phyloP scores from a whole-genome alignment of 1,140 invertebrate species.

The Hyposmocoma kahamanoa region DNA sequence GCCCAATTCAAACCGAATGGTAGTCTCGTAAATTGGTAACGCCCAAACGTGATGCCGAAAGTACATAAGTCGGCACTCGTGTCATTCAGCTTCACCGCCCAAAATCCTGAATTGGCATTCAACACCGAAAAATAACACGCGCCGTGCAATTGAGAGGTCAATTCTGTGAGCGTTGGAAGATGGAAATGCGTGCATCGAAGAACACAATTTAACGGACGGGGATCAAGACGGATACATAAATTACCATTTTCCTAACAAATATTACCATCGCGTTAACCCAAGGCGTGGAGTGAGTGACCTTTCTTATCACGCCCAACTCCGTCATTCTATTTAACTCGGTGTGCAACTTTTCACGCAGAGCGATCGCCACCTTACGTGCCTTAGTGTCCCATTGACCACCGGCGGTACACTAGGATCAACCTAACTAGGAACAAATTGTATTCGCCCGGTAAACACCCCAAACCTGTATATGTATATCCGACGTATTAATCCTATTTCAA shows the following conservation, averaged over 20 bases:
- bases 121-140: conserved; percentile 22
- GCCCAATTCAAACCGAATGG: conserved; percentile 26
- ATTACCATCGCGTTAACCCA: conserved; percentile 18
- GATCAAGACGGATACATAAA: conserved; percentile 22
- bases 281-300: conserved; percentile 9
- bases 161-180: conserved; percentile 19
- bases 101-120: conserved; percentile 26
- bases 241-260: conserved; percentile 10
- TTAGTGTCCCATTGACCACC: conserved; percentile 12
- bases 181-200: conserved; percentile 22
- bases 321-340: conserved; percentile 19
- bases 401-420: conserved; percentile 16
- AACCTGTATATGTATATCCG: conserved; percentile 17
- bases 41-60: conserved; percentile 25
- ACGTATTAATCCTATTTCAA: neutral
- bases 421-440: conserved; percentile 22
- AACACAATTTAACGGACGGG: conserved; percentile 18
- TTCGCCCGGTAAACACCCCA: conserved; percentile 22
- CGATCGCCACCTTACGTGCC: conserved; percentile 19
- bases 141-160: conserved; percentile 11
- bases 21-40: conserved; percentile 26
- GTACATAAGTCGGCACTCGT: conserved; percentile 19
- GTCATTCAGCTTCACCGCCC: conserved; percentile 15
- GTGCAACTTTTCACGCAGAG: conserved; percentile 1
- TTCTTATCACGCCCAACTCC: conserved; percentile 9